Evolutionary conservation across 2,113 vertebrate species (phyloP), one percentile per base, ranked within the genome.

Genomic region (Harpagus bidentatus): DNA sequence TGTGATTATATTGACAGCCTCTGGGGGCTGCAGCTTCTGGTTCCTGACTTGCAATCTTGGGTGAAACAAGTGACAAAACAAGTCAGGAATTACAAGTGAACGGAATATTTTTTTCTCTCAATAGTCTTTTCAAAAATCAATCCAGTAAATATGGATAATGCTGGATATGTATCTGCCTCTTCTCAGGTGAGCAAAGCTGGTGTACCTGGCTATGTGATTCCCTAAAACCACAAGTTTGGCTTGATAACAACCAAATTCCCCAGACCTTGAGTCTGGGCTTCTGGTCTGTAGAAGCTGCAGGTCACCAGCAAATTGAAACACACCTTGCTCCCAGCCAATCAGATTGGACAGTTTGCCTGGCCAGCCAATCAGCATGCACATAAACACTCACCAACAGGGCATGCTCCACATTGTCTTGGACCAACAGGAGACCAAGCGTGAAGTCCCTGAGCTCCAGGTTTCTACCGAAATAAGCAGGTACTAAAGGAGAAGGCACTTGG

Each of bases 341-440:
- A 48, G 52, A n/a, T 59, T 25, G 56, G 29, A 38, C 6, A 31
- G 13, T 14, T 63, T 76, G 16, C 53, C 28, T 74, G 47, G 26
- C 26, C 26, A 66, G 58, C 65, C 38, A 84, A 76, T 81, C 62
- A 70, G 20, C 48, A 40, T 20, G 56, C 43, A 59, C 6, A 56
- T 89, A 82, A 92, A 61, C 3, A 29, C 56, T 74, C 11, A 56
- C 50, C 12, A 13, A 10, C 2, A 9, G 50, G 21, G 15, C 32
- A 32, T 12, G 17, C 18, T 50, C 74, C 1, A 0, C 0, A 0
- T 15, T 23, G 16, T 19, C 22, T 52, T 56, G 59, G 55, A 6
- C 5, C 6, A n/a, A 2, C 1, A n/a, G 13, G 10, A n/a, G 50
- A 8, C 4, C 2, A 2, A 3, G 14, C 0, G 2, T 4, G 43